Base-by-base conservation (phyloP, 2,888 invertebrate species). In the Tetramorium bicarinatum region DNA sequence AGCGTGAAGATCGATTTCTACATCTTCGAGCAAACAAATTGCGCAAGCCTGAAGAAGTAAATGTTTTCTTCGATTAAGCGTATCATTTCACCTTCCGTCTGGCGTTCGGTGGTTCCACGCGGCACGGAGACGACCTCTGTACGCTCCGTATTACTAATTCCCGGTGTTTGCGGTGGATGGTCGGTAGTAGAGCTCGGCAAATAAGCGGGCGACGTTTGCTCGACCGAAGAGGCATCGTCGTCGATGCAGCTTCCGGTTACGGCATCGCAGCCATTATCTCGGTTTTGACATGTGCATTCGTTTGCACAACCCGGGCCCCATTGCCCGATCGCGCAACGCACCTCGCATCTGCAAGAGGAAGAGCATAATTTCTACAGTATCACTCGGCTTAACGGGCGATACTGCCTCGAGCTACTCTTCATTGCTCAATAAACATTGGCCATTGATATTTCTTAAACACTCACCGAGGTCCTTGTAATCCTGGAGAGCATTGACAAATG, bases 291-390 rank as follows among this genome's bases (percentile, higher is more conserved):
- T 52, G 95, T 94, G 92, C 97, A 98, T n/a, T 95, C 47, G 18
- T 84, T 85, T 21, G 34, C 41, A 93, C 98, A 98, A 89, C 96
- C 96, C 11, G 96, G 95, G 0, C 98, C 98, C 97, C 97, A 98
- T 89, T 96, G 96, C 86, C 96, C 96, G 52, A 95, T 94, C 41
- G 96, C 96, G 92, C 98, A 98, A 85, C 96, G 87, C 71, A 89
- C 87, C 44, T 91, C 88, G 88, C 94, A 94, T 59, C 94, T 94
- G 47, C 71, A 13, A 29, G 44, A 64, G 15, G 21, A 52, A 74
- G 21, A 25, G n/a, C n/a, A 21, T n/a, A 9, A 54, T 21, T 59
- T 67, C 25, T 18, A 34, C 2, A 21, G 25, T 72, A 49, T 85
- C 64, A 54, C 44, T 52, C 6, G 47, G 18, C 13, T 76, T 38